phyloP scores from a whole-genome alignment of 2,113 vertebrate genomes.

The Ctenomys sociabilis region DNA sequence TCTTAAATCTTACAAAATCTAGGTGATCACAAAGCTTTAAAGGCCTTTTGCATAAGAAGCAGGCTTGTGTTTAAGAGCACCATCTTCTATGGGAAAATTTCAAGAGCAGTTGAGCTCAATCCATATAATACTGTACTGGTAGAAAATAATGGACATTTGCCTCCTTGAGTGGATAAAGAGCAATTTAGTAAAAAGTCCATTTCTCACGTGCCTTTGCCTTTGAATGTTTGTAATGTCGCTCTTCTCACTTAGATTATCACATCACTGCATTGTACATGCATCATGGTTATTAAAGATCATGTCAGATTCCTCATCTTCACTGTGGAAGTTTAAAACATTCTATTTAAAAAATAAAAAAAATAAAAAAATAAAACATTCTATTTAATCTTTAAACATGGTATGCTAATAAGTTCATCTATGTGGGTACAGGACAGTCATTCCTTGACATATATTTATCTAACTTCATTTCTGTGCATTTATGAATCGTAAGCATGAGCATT shows the following conservation, averaged over 20 bases:
- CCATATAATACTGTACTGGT: slow-evolving; percentile 22
- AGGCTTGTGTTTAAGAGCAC: slow-evolving; percentile 37
- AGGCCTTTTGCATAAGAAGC: slow-evolving; percentile 20
- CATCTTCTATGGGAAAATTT: slow-evolving; percentile 44
- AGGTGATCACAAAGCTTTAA: slow-evolving; percentile 21
- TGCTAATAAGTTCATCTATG: neutral
- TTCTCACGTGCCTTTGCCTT: slow-evolving; percentile 35
- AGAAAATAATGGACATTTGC: slow-evolving; percentile 51
- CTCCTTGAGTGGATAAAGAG: slow-evolving; percentile 48
- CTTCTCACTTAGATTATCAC: neutral
- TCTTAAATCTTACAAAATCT: slow-evolving; percentile 62
- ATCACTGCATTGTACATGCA: neutral
- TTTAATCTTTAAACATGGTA: neutral
- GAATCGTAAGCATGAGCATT: neutral
- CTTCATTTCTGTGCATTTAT: neutral
- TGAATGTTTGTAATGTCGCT: neutral
- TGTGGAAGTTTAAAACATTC: slow-evolving; percentile 40
- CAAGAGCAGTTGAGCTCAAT: slow-evolving; percentile 61
- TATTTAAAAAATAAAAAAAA: too few relatives aligned
- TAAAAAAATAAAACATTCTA: slow-evolving; percentile 26
- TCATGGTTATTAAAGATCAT: neutral
- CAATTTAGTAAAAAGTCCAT: slow-evolving; percentile 50
- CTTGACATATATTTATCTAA: neutral
- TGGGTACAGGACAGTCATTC: neutral
- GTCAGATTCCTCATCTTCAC: neutral